Evolutionary conservation across 2,113 vertebrate genomes (phyloP), one percentile per base, ranked within the genome.

Genomic region (Psittacara wagleri): DNA sequence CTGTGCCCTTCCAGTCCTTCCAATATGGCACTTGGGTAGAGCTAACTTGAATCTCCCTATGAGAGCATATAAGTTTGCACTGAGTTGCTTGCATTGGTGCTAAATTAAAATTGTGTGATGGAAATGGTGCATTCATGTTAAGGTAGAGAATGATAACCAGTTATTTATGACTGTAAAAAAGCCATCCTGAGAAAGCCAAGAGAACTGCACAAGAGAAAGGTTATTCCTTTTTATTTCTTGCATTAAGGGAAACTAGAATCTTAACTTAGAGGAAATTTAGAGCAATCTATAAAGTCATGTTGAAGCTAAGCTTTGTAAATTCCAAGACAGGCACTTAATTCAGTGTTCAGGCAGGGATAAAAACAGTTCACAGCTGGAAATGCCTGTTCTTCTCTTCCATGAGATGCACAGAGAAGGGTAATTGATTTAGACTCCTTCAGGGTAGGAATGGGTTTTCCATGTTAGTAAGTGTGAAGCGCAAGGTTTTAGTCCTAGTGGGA

Each of bases 271-370:
- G 77, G 46, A 77, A 91, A 86, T 84, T 88, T 31, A 89, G 83
- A 86, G 55, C 49, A 90, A 81, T 84, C 94, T 83, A 24, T 90
- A 44, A 80, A 86, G 74, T 82, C 51, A 31, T 92, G 78, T 92
- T 84, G 79, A 86, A 72, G 84, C 57, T 89, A 95, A 95, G 90
- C 88, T 93, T 96, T 94, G 80, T 92, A 92, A 90, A 94, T 96
- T 92, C 74, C n/a, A 86, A 62, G 83, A 75, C 85, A 81, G 62
- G 24, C 48, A 74, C 70, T 93, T 93, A 82, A 82, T 92, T 96
- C 48, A 67, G 41, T 91, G 70, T 78, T 93, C 87, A 95, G 94
- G 77, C 83, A 86, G 74, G 88, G 91, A 91, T 93, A 77, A 95
- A 92, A 95, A 43, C 33, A 83, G 59, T 72, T 92, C 88, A 92